Evolutionary conservation across 2,113 vertebrate species (phyloP).

Genomic region (Protobothrops mucrosquamatus): DNA sequence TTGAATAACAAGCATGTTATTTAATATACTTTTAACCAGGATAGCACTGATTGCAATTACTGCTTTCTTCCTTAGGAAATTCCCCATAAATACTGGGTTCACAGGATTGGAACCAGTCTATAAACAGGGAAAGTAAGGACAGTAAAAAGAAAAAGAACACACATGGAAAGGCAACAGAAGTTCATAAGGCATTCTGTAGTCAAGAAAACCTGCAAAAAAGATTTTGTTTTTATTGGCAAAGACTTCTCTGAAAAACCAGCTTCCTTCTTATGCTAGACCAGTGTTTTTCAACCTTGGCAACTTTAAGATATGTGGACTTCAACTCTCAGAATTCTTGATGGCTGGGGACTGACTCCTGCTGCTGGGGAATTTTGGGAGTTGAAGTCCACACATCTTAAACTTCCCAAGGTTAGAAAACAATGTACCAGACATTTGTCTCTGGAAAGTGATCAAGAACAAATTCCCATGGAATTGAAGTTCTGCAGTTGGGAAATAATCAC

Average conservation of each 20-base stretch:
- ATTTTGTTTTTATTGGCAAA: neutral
- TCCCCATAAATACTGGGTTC: slow-evolving; percentile 11
- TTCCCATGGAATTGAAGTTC: neutral
- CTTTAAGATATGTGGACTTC: neutral
- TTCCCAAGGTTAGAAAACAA: neutral
- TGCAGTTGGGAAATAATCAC: neutral
- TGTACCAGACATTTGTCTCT: neutral
- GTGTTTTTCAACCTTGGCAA: neutral
- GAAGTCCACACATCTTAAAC: neutral
- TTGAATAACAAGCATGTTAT: slow-evolving; percentile 24
- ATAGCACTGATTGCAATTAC: slow-evolving; percentile 25
- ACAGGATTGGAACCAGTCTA: neutral
- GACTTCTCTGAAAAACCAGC: neutral
- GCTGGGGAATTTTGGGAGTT: neutral
- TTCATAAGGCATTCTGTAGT: neutral
- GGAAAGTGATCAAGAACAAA: neutral
- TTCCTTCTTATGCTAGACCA: neutral
- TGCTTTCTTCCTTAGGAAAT: neutral
- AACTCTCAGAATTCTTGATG: neutral
- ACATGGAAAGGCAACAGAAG: neutral
- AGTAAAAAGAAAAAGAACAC: neutral
- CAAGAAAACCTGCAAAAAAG: neutral
- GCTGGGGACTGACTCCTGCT: neutral
- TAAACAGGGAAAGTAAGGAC: slow-evolving; percentile 7
- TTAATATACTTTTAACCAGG: slow-evolving; percentile 12